Base-by-base conservation (phyloP, 2,797 vertebrate genomes). In the Eupleurogrammus muticus region DNA sequence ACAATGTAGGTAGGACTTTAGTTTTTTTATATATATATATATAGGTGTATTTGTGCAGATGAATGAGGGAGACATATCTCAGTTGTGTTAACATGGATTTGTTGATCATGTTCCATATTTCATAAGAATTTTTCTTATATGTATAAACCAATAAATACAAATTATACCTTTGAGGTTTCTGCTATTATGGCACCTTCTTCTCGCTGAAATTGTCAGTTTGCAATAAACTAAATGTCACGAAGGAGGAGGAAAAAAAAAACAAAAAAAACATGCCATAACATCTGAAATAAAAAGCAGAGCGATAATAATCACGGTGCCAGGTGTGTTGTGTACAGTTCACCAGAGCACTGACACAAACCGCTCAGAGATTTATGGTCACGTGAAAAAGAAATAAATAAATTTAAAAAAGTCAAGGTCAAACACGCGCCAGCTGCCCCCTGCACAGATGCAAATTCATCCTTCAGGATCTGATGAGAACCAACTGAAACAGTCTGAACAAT, bases 341-440 rank as follows among this genome's bases (percentile, higher is more conserved):
- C 52, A 44, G 59, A 34, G 32, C 59, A 60, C 42, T 19, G 53
- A 70, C 51, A 66, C 72, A 70, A 53, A 75, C 52, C 42, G 68
- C 62, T 75, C 65, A 28, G 53, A 66, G 76, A 68, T 78, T 78
- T 79, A 66, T 34, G 19, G 61, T 66, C 63, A 81, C 38, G 47
- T 79, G 69, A 76, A 34, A 21, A 28, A 5, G 17, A 24, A 48
- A 73, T n/a, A n/a, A n/a, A n/a, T n/a, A n/a, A n/a, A n/a, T n/a
- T n/a, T n/a, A 51, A 52, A 9, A 44, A 17, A 42, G 24, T 46
- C 76, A 83, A 85, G 79, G 84, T 77, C 82, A 84, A 74, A 79
- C 51, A 48, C 5, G 17, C 66, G 47, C 40, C 65, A 64, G 77
- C 75, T 66, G 73, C 72, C 57, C 56, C 56, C 52, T 3, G 28